Percentiles rank a stretch among this genome's conserved stretches.
phyloP scores from a whole-genome alignment of 1,140 invertebrate genomes.

The Protaetia brevitarsis region DNA sequence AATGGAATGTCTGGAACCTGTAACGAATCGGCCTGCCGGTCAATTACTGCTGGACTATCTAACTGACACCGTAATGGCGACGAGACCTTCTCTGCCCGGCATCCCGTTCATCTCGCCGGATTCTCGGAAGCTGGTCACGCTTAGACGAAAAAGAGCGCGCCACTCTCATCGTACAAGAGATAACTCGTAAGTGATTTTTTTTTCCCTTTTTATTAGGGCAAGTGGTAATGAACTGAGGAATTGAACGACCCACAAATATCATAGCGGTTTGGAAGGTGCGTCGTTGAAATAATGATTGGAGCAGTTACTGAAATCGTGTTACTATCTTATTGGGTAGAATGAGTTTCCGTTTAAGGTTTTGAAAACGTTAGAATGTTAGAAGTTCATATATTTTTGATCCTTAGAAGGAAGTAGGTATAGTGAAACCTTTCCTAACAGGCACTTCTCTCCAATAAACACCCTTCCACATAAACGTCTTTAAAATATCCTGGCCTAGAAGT shows the following conservation, averaged over 20 bases:
- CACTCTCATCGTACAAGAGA: constrained; percentile 69
- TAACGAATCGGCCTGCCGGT: constrained; percentile 60
- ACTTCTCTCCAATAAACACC: too few relatives aligned
- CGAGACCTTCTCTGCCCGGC: constrained; percentile 64
- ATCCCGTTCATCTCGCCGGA: constrained; percentile 70
- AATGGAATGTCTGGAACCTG: constrained; percentile 68
- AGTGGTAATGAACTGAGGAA: constrained; percentile 23
- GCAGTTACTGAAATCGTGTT: constrained; percentile 59
- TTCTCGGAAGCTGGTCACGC: constrained; percentile 66
- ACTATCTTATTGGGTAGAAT: too few relatives aligned
- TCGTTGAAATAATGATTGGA: background rate
- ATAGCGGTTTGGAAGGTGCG: background rate
- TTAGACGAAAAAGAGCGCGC: constrained; percentile 60
- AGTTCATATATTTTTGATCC: too few relatives aligned
- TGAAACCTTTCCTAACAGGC: too few relatives aligned
- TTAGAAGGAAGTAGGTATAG: too few relatives aligned
- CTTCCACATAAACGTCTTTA: too few relatives aligned
- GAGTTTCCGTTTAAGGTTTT: constrained; percentile 76
- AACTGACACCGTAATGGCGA: constrained; percentile 68
- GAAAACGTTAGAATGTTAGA: constrained; percentile 71
- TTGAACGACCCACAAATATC: too few relatives aligned
- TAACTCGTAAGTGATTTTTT: constrained; percentile 54
- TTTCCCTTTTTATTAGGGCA: background rate
- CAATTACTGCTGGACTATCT: constrained; percentile 75
- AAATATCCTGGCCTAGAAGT: too few relatives aligned